These are phyloP conservation scores for Chrysodeixis includens DNA, from an alignment of 2,888 invertebrate genomes.

Conservation along the genomic window DNA sequence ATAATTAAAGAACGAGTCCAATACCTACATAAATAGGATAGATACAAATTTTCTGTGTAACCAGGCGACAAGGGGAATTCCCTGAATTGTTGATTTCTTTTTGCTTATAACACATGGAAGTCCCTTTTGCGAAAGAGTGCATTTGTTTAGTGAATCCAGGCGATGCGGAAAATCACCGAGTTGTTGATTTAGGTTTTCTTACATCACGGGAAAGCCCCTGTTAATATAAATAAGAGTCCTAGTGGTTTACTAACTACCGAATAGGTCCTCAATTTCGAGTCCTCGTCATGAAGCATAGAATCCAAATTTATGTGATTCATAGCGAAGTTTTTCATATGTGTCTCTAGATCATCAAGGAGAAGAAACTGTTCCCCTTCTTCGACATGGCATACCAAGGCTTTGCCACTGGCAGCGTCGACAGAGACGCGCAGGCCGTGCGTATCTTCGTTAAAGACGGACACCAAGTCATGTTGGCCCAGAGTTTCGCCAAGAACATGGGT, in stretches of 20 bases:
- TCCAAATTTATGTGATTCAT: not conserved
- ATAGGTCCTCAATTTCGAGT: no score
- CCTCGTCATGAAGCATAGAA: not conserved
- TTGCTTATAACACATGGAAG: no score
- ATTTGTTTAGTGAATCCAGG: not conserved
- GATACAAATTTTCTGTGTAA: no score
- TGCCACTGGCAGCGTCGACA: constrained; percentile 95
- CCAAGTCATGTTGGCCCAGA: constrained; percentile 95
- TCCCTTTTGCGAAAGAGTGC: no score
- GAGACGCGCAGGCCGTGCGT: constrained; percentile 96
- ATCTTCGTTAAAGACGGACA: constrained; percentile 97
- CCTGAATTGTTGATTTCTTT: no score
- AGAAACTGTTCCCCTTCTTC: constrained; percentile 96
- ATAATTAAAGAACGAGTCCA: no score
- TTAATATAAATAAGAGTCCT: not conserved
- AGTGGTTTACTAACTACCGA: no score
- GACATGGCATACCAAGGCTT: constrained; percentile 99
- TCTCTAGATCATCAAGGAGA: constrained; percentile 92
- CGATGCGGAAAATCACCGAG: not conserved
- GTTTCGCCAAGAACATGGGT: constrained; percentile 99
- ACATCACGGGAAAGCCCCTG: not conserved
- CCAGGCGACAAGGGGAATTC: no score
- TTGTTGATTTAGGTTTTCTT: not conserved
- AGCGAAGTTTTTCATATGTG: not conserved
- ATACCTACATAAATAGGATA: no score